Base-by-base conservation (phyloP, 64 coral and sea anemone genomes). In the Montipora cactus region DNA sequence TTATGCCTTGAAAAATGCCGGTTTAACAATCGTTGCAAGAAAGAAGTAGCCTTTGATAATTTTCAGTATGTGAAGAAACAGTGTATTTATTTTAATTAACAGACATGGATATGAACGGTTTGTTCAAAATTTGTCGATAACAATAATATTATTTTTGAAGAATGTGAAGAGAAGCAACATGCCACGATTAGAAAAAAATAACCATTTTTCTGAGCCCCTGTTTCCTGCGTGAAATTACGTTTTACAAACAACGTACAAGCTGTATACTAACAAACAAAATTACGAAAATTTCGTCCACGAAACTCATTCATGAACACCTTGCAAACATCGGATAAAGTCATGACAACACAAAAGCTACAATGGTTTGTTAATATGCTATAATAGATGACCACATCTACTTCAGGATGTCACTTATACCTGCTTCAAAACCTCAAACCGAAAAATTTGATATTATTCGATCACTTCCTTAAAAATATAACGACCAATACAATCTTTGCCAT, bases 351-450 rank as follows among this genome's bases (percentile, higher is more conserved):
- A 37, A 37, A 37, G 37, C 20, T 28, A 74, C 22, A 77, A 47
- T 47, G 75, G 37, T 77, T 47, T 20, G 71, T 28, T 25, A 9
- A 47, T 46, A 16, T 78, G 47, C 76, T 19, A 49, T 49, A 49
- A 14, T 78, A 57, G 13, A 78, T 78, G 9, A 78, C 46, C 44
- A 49, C 46, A 49, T 20, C 12, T 21, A 50, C 44, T 86, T 86
- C 82, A 70, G 19, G 45, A 71, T 71, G 46, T 71, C 47, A 71
- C 11, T 86, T 57, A 71, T 72, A 70, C 16, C 8, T 48, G 28
- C 44, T 84, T 84, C 59, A 11, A 69, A 86, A 49, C 12, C 47
- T 86, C 47, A 71, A 46, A 52, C 80, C 20, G 8, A 86, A 57
- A 8, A 57, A 57, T 57, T 57, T 13, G 18, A 47, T 49, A 69